Conservation (phyloP, 2,113 vertebrate species). For the Alethe diademata region DNA sequence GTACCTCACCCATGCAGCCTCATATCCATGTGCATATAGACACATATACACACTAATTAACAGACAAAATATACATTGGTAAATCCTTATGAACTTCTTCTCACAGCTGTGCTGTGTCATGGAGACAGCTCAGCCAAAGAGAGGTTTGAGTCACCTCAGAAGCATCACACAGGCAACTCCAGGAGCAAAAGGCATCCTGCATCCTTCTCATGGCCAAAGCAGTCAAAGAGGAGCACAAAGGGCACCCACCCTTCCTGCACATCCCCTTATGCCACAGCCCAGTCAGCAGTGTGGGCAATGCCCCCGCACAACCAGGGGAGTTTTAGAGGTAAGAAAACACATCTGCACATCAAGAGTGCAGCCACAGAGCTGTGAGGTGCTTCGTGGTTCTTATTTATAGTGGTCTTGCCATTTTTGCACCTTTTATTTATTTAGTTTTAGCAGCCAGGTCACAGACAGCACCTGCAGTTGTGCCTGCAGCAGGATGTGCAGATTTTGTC, state of each 20-base stretch:
- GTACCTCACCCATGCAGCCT: not conserved
- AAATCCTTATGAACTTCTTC: not conserved
- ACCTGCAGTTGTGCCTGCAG: not conserved
- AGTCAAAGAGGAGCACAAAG: not conserved
- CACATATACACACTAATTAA: not conserved
- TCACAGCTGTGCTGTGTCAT: accelerated
- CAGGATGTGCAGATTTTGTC: not conserved
- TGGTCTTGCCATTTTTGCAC: not conserved
- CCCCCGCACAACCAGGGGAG: not conserved
- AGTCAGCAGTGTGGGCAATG: not conserved
- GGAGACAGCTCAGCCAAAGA: not conserved
- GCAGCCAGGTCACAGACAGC: not conserved
- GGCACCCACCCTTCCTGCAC: not conserved
- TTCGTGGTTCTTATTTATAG: accelerated
- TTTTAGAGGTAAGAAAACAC: not conserved
- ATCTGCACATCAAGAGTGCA: accelerated
- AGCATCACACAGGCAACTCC: not conserved
- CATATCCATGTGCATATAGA: not conserved
- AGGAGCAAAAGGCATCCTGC: not conserved
- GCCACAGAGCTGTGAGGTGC: not conserved
- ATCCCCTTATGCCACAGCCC: not conserved
- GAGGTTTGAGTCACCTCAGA: not conserved
- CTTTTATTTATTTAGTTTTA: not conserved
- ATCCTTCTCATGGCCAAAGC: not conserved
- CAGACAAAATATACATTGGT: accelerated